phyloP scores from a whole-genome alignment of 2,888 invertebrate genomes.

The Lasius platythorax region DNA sequence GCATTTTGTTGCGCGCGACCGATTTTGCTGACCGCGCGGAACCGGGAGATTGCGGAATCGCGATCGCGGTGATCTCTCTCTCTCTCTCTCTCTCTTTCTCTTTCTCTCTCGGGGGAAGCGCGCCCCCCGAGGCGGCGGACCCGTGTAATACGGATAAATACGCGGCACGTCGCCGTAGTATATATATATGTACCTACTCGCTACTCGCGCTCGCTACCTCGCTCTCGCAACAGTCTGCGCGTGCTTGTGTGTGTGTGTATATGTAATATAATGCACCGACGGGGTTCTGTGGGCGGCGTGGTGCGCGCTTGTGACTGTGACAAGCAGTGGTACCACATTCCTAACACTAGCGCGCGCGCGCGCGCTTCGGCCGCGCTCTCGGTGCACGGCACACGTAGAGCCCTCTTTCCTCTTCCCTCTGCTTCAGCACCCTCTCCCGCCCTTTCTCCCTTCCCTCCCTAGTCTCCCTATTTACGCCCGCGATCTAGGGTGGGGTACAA shows the following conservation, averaged over 20 bases:
- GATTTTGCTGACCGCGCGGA: constrained; percentile 28
- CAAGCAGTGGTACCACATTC: constrained; percentile 86
- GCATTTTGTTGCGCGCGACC: constrained; percentile 12
- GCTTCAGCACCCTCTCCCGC: constrained; percentile 41
- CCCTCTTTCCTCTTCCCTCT: constrained; percentile 33
- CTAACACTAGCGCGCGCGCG: constrained; percentile 84
- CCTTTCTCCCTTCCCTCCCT: not conserved
- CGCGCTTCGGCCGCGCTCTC: constrained; percentile 68
- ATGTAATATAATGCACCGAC: constrained; percentile 67
- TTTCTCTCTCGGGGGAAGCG: constrained; percentile 7
- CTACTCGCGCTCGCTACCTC: constrained; percentile 46
- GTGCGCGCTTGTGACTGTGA: constrained; percentile 83
- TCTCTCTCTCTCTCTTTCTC: not conserved
- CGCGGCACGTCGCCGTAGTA: constrained; percentile 51
- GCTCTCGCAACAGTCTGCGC: not conserved
- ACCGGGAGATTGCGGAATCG: too few species aligned
- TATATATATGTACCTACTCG: constrained; percentile 30
- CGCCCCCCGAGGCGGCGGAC: constrained; percentile 44
- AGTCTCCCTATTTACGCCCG: not conserved
- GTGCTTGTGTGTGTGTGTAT: constrained; percentile 55
- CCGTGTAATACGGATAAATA: constrained; percentile 53
- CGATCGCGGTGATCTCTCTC: not conserved
- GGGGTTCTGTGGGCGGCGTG: constrained; percentile 65
- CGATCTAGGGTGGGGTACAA: constrained; percentile 69
- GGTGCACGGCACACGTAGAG: constrained; percentile 70